A percentile compares a stretch with the other conserved stretches of the same genome.
Evolutionary conservation across 2,888 invertebrate species (phyloP).

Genomic region (Lissonota sp.): DNA sequence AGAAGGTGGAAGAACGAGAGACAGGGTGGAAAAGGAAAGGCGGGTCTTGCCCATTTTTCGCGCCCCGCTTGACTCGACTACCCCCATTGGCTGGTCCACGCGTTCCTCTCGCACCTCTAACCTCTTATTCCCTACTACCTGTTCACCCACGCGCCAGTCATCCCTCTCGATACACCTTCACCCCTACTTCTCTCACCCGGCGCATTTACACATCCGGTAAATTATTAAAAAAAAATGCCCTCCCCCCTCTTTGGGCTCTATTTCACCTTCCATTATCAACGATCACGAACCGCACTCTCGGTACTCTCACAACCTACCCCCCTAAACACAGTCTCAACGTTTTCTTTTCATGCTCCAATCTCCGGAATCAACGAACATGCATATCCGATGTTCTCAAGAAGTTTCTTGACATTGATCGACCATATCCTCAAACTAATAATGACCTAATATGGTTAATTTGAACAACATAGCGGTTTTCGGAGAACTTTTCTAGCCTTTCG

Average conservation of each 20-base stretch:
- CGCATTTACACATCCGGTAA: too few relatives aligned
- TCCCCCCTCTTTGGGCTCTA: conserved; percentile 18
- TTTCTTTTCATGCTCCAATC: not conserved
- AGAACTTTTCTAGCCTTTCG: too few relatives aligned
- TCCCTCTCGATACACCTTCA: conserved; percentile 16
- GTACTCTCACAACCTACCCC: not conserved
- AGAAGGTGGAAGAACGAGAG: conserved; percentile 46
- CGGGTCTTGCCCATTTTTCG: conserved; percentile 82
- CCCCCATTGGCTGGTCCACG: conserved; percentile 78
- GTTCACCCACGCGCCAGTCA: conserved; percentile 62
- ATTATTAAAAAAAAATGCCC: conserved; percentile 22
- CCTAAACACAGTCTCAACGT: not conserved
- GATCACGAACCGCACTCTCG: conserved; percentile 40
- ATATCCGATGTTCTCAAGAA: too few relatives aligned
- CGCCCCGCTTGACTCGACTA: conserved; percentile 81
- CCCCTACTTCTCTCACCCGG: too few relatives aligned
- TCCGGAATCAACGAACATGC: not conserved
- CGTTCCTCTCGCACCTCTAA: conserved; percentile 77
- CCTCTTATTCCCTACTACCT: conserved; percentile 74
- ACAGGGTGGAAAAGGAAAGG: conserved; percentile 76
- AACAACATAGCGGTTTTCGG: too few relatives aligned
- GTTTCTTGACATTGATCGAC: too few relatives aligned
- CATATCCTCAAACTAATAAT: too few relatives aligned
- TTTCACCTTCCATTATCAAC: conserved; percentile 20
- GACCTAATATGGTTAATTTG: too few relatives aligned